These are phyloP conservation scores for Bombus pyrosoma DNA, from an alignment of 1,140 invertebrate species.

Conservation along the genomic window DNA sequence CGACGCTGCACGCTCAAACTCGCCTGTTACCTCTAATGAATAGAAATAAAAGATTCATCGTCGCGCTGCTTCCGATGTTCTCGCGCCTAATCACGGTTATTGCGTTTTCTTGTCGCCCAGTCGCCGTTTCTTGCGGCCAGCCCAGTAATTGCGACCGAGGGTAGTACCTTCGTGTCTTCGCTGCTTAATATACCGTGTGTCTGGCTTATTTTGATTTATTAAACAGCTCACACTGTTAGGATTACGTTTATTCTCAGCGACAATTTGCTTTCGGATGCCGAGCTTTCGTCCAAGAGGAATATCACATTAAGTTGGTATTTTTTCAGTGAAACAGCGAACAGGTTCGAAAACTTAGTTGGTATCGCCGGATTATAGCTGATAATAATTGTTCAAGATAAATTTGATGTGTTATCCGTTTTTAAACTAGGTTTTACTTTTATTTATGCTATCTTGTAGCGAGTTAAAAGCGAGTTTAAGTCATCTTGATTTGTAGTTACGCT, in stretches of 20 bases:
- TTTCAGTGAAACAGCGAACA: too few relatives aligned
- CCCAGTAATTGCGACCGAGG: constrained; percentile 17
- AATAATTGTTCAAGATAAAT: too few relatives aligned
- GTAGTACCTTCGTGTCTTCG: background rate
- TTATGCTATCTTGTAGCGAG: too few relatives aligned
- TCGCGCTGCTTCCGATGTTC: constrained; percentile 20
- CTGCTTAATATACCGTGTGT: constrained; percentile 5
- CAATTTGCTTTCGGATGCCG: background rate
- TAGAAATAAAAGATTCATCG: constrained; percentile 46
- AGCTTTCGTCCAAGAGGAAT: too few relatives aligned
- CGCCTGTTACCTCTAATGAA: constrained; percentile 35
- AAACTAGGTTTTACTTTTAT: too few relatives aligned
- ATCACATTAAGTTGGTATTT: too few relatives aligned
- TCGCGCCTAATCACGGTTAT: constrained; percentile 43
- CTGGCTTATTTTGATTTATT: constrained; percentile 29
- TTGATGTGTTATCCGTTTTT: too few relatives aligned
- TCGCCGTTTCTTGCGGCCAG: constrained; percentile 12
- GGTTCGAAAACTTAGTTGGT: too few relatives aligned
- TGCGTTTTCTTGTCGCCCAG: constrained; percentile 27
- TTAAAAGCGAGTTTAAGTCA: too few relatives aligned
- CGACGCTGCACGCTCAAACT: background rate
- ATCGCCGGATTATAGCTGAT: too few relatives aligned
- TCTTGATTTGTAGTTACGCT: too few relatives aligned
- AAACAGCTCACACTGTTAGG: background rate
- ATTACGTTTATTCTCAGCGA: background rate